Evolutionary conservation across 1,140 invertebrate genomes (phyloP), one percentile per base, ranked within the genome.

Genomic region (Heliothis subflexa): DNA sequence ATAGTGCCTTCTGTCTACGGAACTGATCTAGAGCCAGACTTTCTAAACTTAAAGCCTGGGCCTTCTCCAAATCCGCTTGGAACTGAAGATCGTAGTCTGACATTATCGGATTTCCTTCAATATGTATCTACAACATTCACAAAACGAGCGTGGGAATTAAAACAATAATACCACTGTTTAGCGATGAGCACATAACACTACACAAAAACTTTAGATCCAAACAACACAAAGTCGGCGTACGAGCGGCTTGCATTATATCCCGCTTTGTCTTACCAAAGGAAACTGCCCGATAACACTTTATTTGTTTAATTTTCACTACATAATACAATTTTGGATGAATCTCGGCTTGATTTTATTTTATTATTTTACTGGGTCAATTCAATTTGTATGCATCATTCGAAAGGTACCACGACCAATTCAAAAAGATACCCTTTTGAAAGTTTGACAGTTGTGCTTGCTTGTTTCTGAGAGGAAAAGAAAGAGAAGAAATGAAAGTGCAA

Each of bases 41-140:
- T 94, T 98, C 97, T 85, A 98, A 95, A 94, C 97, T 98, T 25
- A 98, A 93, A 71, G 97, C 97, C 90, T 97, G 97, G 7, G 98
- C 98, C 88, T 97, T 96, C 92, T 98, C 97, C 87, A 98, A 94
- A 90, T 98, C 97, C 82, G 97, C 97, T 94, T 97, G 95, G 90
- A 97, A 98, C 90, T 98, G 96, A 84, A 96, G 96, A 85, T 98
- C 97, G 95, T 97, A 97, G 88, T 97, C 97, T 73, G 95, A 95
- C 94, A 94, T 95, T 86, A 87, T 94, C 73, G 55, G 66, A 76
- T 72, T 66, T 83, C 79, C 74, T 79, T 86, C 73, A 84, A 83
- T 75, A 80, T 82, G 59, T 85, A 87, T 87, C 88, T 89, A 87
- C 76, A 90, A 87, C 78, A 81, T 83, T 76, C 78, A 88, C 75